Base-by-base conservation (phyloP, 1,140 invertebrate genomes). In the Cotesia typhae region DNA sequence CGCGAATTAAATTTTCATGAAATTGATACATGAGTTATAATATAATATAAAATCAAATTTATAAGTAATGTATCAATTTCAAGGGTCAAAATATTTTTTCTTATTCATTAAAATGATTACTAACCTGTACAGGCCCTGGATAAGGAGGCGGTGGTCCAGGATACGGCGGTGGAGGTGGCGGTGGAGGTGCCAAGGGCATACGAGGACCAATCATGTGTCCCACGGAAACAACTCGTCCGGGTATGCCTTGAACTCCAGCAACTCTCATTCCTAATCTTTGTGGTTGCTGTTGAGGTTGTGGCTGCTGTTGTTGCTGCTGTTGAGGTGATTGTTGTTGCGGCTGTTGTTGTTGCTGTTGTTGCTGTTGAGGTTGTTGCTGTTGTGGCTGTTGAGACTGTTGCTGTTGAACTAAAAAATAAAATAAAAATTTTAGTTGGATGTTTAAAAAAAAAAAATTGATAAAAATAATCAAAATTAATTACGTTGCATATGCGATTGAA, bases 91-190 rank as follows among this genome's bases (percentile, higher is more conserved):
- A 37, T 35, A 36, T 37, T 12, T 20, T 63, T 10, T 14, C 9
- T 47, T n/a, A 2, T 37, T 38, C 47, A 63, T 63, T 14, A 72
- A 73, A 12, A 38, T 37, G 14, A 66, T 6, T 70, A 81, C 78
- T 69, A 75, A 85, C 85, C 82, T 87, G 85, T 75, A 86, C 83
- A 4, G 83, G 82, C 76, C 85, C 85, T 38, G 84, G 85, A 73
- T 85, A 85, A 4, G 84, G 84, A 9, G 81, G 85, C 12, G 87
- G 84, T 70, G 87, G 88, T 38, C 89, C 90, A 65, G 91, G 91
- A 84, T 92, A 92, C 3, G 92, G 91, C 36, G 91, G 91, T 12
- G 90, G 91, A 37, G 91, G 91, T 37, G 91, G 91, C 14, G 90
- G 90, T 3, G 89, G 89, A 5, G 90, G 89, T 14, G 89, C 87